Evolutionary conservation across 2,113 vertebrate genomes (phyloP).

Genomic region (Grus americana): DNA sequence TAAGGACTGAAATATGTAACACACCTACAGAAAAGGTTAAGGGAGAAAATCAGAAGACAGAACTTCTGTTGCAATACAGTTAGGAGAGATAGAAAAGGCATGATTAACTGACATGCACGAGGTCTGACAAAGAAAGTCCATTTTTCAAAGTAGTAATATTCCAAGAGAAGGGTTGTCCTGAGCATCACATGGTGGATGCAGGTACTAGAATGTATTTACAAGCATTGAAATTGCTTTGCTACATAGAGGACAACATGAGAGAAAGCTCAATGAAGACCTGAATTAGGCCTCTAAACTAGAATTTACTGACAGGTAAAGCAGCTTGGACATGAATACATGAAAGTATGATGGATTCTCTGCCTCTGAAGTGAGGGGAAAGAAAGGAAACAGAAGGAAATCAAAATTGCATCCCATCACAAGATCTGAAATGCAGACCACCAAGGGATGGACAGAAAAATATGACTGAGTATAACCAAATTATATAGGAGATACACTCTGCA

Average conservation of each 20-base stretch:
- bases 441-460: background rate
- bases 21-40: slow-evolving; percentile 57
- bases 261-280: background rate
- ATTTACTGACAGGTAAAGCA: background rate
- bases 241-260: background rate
- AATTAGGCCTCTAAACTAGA: background rate
- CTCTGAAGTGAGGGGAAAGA: background rate
- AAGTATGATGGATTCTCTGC: background rate
- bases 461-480: background rate
- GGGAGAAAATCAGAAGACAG: slow-evolving; percentile 16
- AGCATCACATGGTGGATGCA: background rate
- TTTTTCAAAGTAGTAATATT: background rate
- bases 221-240: background rate
- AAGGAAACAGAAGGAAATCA: background rate
- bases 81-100: background rate
- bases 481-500: background rate
- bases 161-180: background rate
- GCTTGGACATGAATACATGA: background rate
- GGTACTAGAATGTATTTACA: background rate
- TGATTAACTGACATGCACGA: background rate
- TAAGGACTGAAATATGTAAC: slow-evolving; percentile 60
- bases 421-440: background rate
- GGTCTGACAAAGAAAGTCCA: background rate
- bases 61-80: background rate
- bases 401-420: background rate